These are phyloP conservation scores for Hippocampus abdominalis DNA, from an alignment of 2,113 vertebrate genomes.

Conservation along the genomic window DNA sequence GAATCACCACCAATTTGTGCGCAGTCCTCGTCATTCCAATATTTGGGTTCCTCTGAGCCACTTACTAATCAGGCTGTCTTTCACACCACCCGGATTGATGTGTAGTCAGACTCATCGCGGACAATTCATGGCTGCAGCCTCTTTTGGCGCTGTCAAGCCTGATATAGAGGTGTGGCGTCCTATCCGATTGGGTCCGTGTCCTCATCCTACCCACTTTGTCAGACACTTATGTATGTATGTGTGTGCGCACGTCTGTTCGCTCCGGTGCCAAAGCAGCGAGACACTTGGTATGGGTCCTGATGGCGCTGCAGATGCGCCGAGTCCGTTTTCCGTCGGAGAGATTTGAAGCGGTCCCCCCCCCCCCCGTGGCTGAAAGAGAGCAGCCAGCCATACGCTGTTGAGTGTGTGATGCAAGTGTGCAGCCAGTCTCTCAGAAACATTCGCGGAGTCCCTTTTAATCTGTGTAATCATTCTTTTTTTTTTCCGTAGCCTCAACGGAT, in stretches of 20 bases:
- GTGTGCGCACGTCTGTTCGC: background rate
- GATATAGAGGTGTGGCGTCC: background rate
- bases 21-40: too few relatives aligned
- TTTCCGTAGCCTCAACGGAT: too few relatives aligned
- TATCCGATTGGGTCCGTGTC: background rate
- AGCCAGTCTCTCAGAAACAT: too few relatives aligned
- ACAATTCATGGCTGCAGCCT: background rate
- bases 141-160: background rate
- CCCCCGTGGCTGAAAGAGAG: slow-evolving; percentile 18
- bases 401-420: background rate
- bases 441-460: too few relatives aligned
- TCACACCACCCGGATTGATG: background rate
- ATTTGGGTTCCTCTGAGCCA: background rate
- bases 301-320: slow-evolving; percentile 18
- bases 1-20: too few relatives aligned
- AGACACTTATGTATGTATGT: slow-evolving; percentile 13
- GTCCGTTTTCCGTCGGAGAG: slow-evolving; percentile 25
- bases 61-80: background rate
- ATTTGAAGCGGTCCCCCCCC: slow-evolving; percentile 18
- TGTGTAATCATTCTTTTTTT: too few relatives aligned
- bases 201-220: slow-evolving; percentile 4
- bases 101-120: background rate
- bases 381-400: slow-evolving; percentile 3
- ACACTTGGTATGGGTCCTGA: slow-evolving; percentile 20
- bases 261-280: slow-evolving; percentile 22